Conservation (phyloP, 2,113 vertebrate genomes). For the Microtus pennsylvanicus region DNA sequence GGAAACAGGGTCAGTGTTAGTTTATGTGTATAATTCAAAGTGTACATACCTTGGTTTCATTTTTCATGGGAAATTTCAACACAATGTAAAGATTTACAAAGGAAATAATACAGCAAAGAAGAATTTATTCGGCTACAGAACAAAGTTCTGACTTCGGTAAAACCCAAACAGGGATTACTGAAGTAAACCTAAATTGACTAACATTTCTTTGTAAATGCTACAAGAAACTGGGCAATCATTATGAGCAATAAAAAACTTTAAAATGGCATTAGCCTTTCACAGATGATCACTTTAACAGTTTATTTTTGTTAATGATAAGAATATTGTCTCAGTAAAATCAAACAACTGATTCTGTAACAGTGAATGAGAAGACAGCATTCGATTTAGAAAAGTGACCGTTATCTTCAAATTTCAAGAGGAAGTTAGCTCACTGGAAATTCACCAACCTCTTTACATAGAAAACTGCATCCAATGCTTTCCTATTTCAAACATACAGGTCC, state of each 20-base stretch:
- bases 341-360: constrained; percentile 74
- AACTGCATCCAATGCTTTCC: constrained; percentile 55
- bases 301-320: constrained; percentile 80
- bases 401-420: constrained; percentile 57
- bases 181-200: constrained; percentile 1
- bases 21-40: not conserved
- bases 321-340: constrained; percentile 50
- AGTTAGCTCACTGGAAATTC: constrained; percentile 61
- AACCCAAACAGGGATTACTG: constrained; percentile 29
- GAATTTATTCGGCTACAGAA: not conserved
- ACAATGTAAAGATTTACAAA: constrained; percentile 1
- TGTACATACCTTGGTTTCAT: not conserved
- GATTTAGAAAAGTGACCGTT: constrained; percentile 66
- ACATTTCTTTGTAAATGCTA: constrained; percentile 7
- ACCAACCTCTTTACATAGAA: constrained; percentile 65
- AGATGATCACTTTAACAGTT: constrained; percentile 68
- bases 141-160: constrained; percentile 8
- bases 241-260: not conserved
- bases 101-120: constrained; percentile 12
- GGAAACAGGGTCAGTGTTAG: not conserved
- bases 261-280: constrained; percentile 58
- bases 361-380: constrained; percentile 27
- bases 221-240: not conserved
- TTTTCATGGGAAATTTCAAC: constrained; percentile 30
- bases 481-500: constrained; percentile 80